Evolutionary conservation across 2,797 vertebrate genomes (phyloP), one percentile per base, ranked within the genome.

Genomic region (Xenentodon cancila): DNA sequence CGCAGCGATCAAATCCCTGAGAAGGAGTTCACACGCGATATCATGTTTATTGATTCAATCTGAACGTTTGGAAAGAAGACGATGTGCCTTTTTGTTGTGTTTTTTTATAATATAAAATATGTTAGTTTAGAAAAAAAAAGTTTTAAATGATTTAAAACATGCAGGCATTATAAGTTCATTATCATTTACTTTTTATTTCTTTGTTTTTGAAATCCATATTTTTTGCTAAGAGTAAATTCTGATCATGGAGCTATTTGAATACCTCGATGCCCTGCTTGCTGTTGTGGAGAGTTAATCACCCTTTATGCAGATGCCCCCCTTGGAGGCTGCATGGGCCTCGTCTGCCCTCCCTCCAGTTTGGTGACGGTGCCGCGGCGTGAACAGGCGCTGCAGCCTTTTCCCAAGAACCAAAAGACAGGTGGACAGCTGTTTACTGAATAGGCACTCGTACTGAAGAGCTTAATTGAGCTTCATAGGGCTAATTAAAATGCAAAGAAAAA

Each of bases 391-490:
- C 71, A 73, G 83, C 59, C 76, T 83, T 89, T 93, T 93, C 93
- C 91, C 92, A 93, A 84, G 78, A 86, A 76, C 15, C 4, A 71
- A 72, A 40, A 68, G 85, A 85, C 91, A 92, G 93, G 91, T 92
- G 91, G 89, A 87, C 92, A 90, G 88, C 89, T 93, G 90, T 75
- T 79, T 78, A 69, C 80, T 91, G 87, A 92, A 92, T 87, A 84
- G 88, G 58, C 79, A 73, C 75, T 81, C 73, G 32, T 27, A 64
- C 81, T 88, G 80, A 88, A 91, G 91, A 84, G 86, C 91, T 91
- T 91, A 92, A 93, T 92, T 90, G 90, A 90, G 90, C 90, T 84
- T 92, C 87, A 84, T 79, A 80, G 44, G 46, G 80, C 81, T 81
- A 85, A 87, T 91, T 87, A 88, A 88, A 87, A 89, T 80, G 85